These are phyloP conservation scores for Sanderia malayensis DNA, from an alignment of 30 jellyfish, hydroid and myxozoan species.

Conservation along the genomic window DNA sequence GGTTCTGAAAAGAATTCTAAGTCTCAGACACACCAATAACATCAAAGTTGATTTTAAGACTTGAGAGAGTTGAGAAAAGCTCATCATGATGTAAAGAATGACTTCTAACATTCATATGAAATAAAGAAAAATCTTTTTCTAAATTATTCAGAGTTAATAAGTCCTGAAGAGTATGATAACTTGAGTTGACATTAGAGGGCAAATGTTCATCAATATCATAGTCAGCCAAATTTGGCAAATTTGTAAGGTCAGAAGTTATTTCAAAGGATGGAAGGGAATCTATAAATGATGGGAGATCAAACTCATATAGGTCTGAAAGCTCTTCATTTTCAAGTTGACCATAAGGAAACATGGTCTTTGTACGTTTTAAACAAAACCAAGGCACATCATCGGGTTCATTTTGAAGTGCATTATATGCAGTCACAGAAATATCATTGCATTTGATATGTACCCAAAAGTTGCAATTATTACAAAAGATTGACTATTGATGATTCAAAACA, in stretches of 20 bases:
- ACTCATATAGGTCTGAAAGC: conserved; percentile 22
- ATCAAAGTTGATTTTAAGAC: conserved; percentile 2
- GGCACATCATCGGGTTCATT: too few species aligned
- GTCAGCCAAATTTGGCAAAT: conserved; percentile 43
- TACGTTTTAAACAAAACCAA: conserved; percentile 10
- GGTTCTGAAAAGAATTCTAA: conserved; percentile 11
- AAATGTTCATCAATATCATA: too few species aligned
- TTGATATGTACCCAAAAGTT: conserved; percentile 26
- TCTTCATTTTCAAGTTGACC: conserved; percentile 36
- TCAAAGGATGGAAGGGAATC: conserved; percentile 44
- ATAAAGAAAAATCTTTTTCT: conserved; percentile 29
- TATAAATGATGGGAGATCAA: conserved; percentile 32
- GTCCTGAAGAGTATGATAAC: too few species aligned
- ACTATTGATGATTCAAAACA: background rate
- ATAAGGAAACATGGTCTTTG: conserved; percentile 30
- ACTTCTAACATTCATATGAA: too few species aligned
- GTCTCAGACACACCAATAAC: background rate
- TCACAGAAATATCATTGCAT: conserved; percentile 16
- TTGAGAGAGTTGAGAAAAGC: conserved; percentile 35
- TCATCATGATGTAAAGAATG: conserved; percentile 29
- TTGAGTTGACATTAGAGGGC: too few species aligned
- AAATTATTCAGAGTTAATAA: conserved; percentile 19
- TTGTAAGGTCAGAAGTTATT: conserved; percentile 28
- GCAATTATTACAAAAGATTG: conserved; percentile 26
- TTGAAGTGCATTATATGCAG: conserved; percentile 7